Evolutionary conservation across 2,113 vertebrate species (phyloP).

Genomic region (Paramisgurnus dabryanus): DNA sequence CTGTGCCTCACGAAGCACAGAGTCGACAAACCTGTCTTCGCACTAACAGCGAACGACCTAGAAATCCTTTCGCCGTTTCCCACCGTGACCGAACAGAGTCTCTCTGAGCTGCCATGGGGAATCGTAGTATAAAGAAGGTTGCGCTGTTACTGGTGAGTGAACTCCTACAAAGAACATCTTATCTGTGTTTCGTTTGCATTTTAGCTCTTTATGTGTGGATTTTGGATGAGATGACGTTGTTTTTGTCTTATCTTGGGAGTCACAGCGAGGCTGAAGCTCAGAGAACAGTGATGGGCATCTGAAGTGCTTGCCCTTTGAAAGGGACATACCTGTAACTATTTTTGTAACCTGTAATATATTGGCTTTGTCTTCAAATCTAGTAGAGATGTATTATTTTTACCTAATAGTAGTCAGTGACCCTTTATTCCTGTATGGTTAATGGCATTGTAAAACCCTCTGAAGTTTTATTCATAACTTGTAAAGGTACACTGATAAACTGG

Average conservation of each 20-base stretch:
- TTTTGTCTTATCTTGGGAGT: constrained; percentile 11
- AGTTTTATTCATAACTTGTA: too few relatives aligned
- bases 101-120: constrained; percentile 43
- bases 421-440: too few relatives aligned
- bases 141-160: constrained; percentile 58
- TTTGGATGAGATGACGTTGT: neutral
- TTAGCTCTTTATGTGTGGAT: neutral
- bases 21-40: constrained; percentile 17
- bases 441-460: too few relatives aligned
- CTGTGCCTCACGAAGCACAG: neutral
- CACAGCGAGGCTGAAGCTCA: neutral
- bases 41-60: constrained; percentile 13
- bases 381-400: neutral
- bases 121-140: constrained; percentile 55
- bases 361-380: neutral
- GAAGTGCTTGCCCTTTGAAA: neutral
- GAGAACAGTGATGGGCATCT: neutral
- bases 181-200: neutral
- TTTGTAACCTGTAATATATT: neutral
- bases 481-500: too few relatives aligned
- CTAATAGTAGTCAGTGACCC: too few relatives aligned
- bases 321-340: neutral
- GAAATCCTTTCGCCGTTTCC: neutral
- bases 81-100: neutral
- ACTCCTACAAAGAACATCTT: constrained; percentile 16